These are phyloP conservation scores for Pogona vitticeps DNA, from an alignment of 2,113 vertebrate species.

Conservation along the genomic window DNA sequence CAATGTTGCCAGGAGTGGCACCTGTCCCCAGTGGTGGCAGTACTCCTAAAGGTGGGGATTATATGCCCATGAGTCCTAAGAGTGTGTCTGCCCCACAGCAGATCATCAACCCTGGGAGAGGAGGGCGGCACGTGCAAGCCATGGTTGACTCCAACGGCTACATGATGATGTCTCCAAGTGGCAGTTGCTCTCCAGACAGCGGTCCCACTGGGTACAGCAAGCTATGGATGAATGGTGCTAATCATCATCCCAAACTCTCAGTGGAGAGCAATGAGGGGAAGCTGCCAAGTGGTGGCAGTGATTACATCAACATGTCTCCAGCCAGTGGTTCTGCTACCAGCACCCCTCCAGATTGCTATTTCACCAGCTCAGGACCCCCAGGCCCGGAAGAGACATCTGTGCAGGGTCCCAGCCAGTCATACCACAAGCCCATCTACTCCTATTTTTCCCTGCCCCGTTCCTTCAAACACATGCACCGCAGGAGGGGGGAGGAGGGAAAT, in stretches of 20 bases:
- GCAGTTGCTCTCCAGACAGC: constrained; percentile 85
- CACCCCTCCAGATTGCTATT: constrained; percentile 86
- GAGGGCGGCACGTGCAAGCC: constrained; percentile 73
- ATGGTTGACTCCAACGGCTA: constrained; percentile 86
- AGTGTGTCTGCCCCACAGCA: constrained; percentile 88
- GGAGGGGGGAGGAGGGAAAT: constrained; percentile 69
- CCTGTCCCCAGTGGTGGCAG: constrained; percentile 69
- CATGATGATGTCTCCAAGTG: constrained; percentile 92
- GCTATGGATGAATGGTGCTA: constrained; percentile 80
- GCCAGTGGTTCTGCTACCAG: constrained; percentile 85
- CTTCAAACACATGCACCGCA: constrained; percentile 82
- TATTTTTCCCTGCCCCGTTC: constrained; percentile 89
- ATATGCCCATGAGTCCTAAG: constrained; percentile 91
- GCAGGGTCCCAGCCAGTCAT: constrained; percentile 65
- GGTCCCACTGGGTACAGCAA: constrained; percentile 76
- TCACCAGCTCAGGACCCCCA: constrained; percentile 49
- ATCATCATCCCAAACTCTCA: constrained; percentile 76
- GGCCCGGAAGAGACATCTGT: constrained; percentile 40
- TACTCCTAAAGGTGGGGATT: constrained; percentile 77
- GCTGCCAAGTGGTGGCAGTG: constrained; percentile 75
- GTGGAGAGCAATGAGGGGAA: constrained; percentile 81
- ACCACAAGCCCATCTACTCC: constrained; percentile 79
- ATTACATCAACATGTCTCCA: constrained; percentile 92
- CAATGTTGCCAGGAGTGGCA: constrained; percentile 88
- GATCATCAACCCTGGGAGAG: constrained; percentile 84